Base-by-base conservation (phyloP, 2,113 vertebrate species). In the Perca flavescens region DNA sequence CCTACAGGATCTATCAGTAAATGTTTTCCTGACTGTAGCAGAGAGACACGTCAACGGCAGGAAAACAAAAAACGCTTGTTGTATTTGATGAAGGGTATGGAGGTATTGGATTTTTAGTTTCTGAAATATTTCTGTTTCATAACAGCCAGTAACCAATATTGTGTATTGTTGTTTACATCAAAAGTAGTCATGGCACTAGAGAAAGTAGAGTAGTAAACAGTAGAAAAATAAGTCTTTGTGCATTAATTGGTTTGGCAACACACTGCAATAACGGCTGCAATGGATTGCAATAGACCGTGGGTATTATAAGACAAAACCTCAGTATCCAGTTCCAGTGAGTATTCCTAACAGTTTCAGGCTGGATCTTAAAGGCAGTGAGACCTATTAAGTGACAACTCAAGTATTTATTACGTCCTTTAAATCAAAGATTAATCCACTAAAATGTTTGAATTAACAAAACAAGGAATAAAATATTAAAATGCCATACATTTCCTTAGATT, bases 201-300 rank as follows among this genome's bases (percentile, higher is more conserved):
- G 57, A 80, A 74, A 19, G 22, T 12, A 54, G 46, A 17, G 17
- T 16, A 67, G 66, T 60, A 77, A 85, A 77, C 67, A 68, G 31
- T 13, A 47, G 70, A 77, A 67, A 49, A 80, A 77, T 0, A 78
- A n/a, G 71, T 60, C 54, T 52, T 21, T 21, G 28, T 53, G 65
- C 53, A 75, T 80, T 76, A 79, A 79, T 86, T 88, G 80, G 34
- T 75, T 84, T 85, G 77, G 83, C 74, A 88, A 88, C 60, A 77
- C 53, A 22, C 21, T 83, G 89, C 69, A 92, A 90, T 81, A 83
- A 68, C 61, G 77, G 60, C 60, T 81, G 81, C 79, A 89, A 62
- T 52, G 28, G 40, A 16, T 61, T 86, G 87, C 83, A 87, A 65
- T 43, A 80, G 56, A 57, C 49, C 57, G n/a, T 5, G 14, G 53